phyloP scores from a whole-genome alignment of 1,140 invertebrate genomes.

The Brachionus paranguensis region DNA sequence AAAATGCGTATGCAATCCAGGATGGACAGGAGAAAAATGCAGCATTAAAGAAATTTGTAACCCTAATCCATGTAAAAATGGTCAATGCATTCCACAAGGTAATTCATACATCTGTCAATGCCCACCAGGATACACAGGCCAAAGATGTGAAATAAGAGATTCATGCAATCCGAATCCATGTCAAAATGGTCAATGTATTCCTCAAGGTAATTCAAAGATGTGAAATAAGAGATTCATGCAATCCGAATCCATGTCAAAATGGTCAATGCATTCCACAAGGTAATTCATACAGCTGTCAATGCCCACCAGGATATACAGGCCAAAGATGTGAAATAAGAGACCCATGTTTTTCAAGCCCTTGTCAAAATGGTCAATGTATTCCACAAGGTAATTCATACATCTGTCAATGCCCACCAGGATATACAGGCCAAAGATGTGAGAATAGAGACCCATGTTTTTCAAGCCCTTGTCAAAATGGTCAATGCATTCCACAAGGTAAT shows the following conservation, averaged over 20 bases:
- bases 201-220: conserved; percentile 58
- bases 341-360: too few relatives aligned
- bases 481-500: too few relatives aligned
- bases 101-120: conserved; percentile 23
- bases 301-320: too few relatives aligned
- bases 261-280: conserved; percentile 43
- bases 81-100: not conserved
- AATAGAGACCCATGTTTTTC: too few relatives aligned
- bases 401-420: too few relatives aligned
- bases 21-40: conserved; percentile 43
- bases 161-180: conserved; percentile 42
- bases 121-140: conserved; percentile 12
- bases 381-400: too few relatives aligned
- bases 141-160: conserved; percentile 24
- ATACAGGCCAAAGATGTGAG: too few relatives aligned
- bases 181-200: conserved; percentile 37
- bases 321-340: too few relatives aligned
- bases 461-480: too few relatives aligned
- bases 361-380: too few relatives aligned
- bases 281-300: too few relatives aligned
- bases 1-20: conserved; percentile 27
- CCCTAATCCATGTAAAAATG: conserved; percentile 39
- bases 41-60: conserved; percentile 32
- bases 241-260: conserved; percentile 43
- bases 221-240: conserved; percentile 42